Evolutionary conservation across 2,888 invertebrate species (phyloP).

Genomic region (Pseudeuparius sepicola): DNA sequence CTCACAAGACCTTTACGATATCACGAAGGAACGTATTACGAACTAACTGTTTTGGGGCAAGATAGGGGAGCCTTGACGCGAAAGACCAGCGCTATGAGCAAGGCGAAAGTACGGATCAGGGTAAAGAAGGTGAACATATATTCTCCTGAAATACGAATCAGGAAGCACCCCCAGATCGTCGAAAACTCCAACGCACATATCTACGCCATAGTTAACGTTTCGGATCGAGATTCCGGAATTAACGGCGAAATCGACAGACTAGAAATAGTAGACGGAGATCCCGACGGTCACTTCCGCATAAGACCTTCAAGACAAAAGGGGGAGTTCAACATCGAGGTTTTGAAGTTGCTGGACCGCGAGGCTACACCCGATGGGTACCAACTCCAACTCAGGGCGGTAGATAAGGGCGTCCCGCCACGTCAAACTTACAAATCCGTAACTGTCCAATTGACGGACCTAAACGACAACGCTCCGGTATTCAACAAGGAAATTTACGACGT

Average conservation of each 20-base stretch:
- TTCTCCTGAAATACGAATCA: slow-evolving; percentile 74
- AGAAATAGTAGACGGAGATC: slow-evolving; percentile 83
- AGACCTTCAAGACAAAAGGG: slow-evolving; percentile 50
- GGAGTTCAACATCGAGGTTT: slow-evolving; percentile 72
- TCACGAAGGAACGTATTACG: slow-evolving; percentile 58
- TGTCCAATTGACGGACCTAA: slow-evolving; percentile 69
- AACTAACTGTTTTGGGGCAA: slow-evolving; percentile 70
- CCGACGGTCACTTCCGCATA: slow-evolving; percentile 80
- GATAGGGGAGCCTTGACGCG: slow-evolving; percentile 67
- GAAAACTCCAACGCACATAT: slow-evolving; percentile 76
- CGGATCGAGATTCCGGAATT: slow-evolving; percentile 72
- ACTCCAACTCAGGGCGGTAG: slow-evolving; percentile 74
- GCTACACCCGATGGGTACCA: slow-evolving; percentile 73
- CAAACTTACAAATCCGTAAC: slow-evolving; percentile 72
- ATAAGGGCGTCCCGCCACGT: slow-evolving; percentile 70
- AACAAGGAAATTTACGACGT: slow-evolving; percentile 80
- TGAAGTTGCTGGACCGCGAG: slow-evolving; percentile 69
- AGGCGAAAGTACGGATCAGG: slow-evolving; percentile 64
- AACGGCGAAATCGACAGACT: slow-evolving; percentile 75
- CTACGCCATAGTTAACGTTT: slow-evolving; percentile 80
- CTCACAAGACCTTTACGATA: slow-evolving; percentile 69
- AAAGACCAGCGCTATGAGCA: slow-evolving; percentile 49
- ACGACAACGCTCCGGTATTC: slow-evolving; percentile 82
- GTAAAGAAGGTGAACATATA: slow-evolving; percentile 78
- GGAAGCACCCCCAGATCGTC: slow-evolving; percentile 67